phyloP scores from a whole-genome alignment of 64 coral and sea anemone genomes.

The Montipora capricornis region DNA sequence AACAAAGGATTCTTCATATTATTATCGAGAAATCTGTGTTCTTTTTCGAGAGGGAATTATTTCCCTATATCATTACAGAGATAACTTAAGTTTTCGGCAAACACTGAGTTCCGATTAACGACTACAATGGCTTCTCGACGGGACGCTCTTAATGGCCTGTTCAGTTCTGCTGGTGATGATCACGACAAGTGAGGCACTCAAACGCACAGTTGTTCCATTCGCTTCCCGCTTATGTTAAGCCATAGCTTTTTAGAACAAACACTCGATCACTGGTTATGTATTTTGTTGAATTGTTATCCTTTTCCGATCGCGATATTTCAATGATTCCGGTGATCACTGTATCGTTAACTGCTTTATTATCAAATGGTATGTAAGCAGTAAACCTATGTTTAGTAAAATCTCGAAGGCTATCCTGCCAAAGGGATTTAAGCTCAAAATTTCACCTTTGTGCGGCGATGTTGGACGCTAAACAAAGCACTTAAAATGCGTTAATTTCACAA shows the following conservation, averaged over 20 bases:
- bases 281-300: conserved; percentile 37
- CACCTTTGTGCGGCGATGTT: neutral
- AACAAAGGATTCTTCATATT: neutral
- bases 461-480: neutral
- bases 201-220: conserved; percentile 10
- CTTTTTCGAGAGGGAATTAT: conserved; percentile 31
- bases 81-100: conserved; percentile 15
- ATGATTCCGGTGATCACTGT: neutral
- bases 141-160: neutral
- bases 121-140: conserved; percentile 35
- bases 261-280: neutral
- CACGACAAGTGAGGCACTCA: conserved; percentile 12
- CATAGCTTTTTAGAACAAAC: conserved; percentile 15
- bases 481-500: conserved; percentile 40
- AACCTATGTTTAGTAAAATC: neutral
- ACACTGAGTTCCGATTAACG: neutral
- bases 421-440: neutral
- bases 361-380: conserved; percentile 4
- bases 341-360: conserved; percentile 12
- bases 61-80: conserved; percentile 8
- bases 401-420: neutral
- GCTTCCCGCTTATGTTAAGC: neutral
- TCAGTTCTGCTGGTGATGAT: neutral
- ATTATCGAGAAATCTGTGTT: conserved; percentile 27
- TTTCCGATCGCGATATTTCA: conserved; percentile 2